A percentile compares a stretch with the other conserved stretches of the same genome.
Conservation (phyloP, 2,113 vertebrate genomes). For the Urocitellus parryii region DNA sequence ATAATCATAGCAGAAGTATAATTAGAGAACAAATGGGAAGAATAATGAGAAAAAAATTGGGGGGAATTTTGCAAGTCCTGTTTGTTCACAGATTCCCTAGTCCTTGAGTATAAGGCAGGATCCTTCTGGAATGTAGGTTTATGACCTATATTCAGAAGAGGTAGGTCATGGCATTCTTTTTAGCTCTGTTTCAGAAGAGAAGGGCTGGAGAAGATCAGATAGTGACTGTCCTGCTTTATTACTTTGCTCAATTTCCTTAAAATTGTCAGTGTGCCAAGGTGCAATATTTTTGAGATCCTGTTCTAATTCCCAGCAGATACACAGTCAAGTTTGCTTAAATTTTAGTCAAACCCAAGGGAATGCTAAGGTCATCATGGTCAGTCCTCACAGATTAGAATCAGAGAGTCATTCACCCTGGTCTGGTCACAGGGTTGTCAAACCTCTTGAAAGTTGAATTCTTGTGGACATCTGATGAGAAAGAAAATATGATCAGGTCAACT, state of each 20-base stretch:
- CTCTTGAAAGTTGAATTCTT: neutral
- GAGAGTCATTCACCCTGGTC: neutral
- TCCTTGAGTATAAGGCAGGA: neutral
- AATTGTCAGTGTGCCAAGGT: neutral
- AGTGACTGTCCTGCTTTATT: neutral
- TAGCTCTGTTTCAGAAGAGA: neutral
- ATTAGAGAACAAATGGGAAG: neutral
- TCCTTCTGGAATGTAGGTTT: neutral
- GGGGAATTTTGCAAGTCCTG: neutral
- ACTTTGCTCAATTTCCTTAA: neutral
- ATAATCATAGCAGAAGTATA: neutral
- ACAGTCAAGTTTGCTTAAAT: neutral
- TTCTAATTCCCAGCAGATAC: neutral
- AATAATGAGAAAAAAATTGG: neutral
- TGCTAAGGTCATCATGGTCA: neutral
- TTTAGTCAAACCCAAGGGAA: neutral
- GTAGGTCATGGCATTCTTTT: too few relatives aligned
- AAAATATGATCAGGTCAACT: neutral
- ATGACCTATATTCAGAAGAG: neutral
- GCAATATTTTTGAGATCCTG: neutral
- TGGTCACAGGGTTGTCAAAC: neutral
- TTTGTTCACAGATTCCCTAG: neutral
- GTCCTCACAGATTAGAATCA: neutral
- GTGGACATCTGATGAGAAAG: neutral
- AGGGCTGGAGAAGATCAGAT: neutral